Conservation (phyloP, 2,888 invertebrate species). For the Nemotelus nigrinus region DNA sequence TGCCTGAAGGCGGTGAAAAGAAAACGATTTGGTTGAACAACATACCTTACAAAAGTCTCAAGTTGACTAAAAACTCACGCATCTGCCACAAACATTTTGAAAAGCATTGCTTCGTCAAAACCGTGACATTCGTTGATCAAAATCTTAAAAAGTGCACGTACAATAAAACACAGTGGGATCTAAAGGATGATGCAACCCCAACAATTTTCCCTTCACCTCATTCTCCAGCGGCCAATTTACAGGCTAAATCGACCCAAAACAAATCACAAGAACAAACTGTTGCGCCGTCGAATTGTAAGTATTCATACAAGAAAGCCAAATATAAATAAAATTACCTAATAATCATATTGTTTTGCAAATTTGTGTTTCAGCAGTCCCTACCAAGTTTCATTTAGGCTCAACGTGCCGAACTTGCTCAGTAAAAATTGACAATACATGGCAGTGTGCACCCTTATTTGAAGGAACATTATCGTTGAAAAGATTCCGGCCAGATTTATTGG, state of each 20-base stretch:
- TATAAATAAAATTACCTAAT: neutral
- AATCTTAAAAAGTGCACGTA: neutral
- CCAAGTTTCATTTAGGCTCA: neutral
- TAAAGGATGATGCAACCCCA: too few relatives aligned
- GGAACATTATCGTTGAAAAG: conserved; percentile 13
- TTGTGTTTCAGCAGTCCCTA: neutral
- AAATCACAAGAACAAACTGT: too few relatives aligned
- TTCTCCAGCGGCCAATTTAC: too few relatives aligned
- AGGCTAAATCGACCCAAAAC: too few relatives aligned
- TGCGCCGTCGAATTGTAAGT: too few relatives aligned
- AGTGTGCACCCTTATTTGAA: neutral
- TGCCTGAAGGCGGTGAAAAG: neutral
- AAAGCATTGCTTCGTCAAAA: neutral
- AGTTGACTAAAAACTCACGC: neutral
- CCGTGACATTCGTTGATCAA: neutral
- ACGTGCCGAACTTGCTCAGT: conserved; percentile 23
- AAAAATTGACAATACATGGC: neutral
- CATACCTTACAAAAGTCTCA: neutral
- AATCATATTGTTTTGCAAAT: neutral
- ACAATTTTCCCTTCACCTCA: too few relatives aligned
- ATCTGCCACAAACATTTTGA: conserved; percentile 23
- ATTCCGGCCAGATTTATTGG: conserved; percentile 13
- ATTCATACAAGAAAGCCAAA: neutral
- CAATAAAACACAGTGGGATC: too few relatives aligned
- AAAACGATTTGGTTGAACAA: neutral